A percentile compares a stretch with the other conserved stretches of the same genome.
Conservation (phyloP, 2,888 invertebrate species). For the Troides aeacus region DNA sequence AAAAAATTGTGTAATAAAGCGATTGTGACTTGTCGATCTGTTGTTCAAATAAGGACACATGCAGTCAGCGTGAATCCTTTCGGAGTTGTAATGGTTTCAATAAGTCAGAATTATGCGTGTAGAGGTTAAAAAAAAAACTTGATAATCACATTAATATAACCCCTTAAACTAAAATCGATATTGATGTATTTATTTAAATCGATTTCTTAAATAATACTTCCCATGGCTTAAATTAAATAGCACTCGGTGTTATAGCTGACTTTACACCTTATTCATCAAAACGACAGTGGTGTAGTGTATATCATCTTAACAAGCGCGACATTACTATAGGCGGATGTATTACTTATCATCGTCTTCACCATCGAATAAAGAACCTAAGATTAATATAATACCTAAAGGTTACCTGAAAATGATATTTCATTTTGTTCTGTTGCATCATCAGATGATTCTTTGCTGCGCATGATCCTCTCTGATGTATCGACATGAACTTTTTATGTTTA, state of each 20-base stretch:
- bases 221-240: too few species aligned
- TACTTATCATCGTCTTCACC: too few species aligned
- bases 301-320: too few species aligned
- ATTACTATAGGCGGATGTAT: too few species aligned
- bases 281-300: too few species aligned
- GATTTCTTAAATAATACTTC: too few species aligned
- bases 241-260: too few species aligned
- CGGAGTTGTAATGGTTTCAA: constrained; percentile 55
- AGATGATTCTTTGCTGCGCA: constrained; percentile 42
- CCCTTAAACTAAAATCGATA: not conserved
- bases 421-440: constrained; percentile 21
- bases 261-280: too few species aligned
- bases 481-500: constrained; percentile 74
- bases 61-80: constrained; percentile 60
- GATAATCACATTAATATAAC: not conserved
- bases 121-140: not conserved
- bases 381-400: not conserved
- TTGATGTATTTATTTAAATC: not conserved
- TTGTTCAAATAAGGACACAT: constrained; percentile 54
- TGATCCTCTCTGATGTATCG: constrained; percentile 56
- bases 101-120: constrained; percentile 32
- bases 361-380: too few species aligned
- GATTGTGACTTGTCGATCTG: constrained; percentile 61
- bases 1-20: constrained; percentile 47
- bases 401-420: not conserved